Conservation (phyloP, 2,113 vertebrate genomes). For the Psilopsiagon aurifrons region DNA sequence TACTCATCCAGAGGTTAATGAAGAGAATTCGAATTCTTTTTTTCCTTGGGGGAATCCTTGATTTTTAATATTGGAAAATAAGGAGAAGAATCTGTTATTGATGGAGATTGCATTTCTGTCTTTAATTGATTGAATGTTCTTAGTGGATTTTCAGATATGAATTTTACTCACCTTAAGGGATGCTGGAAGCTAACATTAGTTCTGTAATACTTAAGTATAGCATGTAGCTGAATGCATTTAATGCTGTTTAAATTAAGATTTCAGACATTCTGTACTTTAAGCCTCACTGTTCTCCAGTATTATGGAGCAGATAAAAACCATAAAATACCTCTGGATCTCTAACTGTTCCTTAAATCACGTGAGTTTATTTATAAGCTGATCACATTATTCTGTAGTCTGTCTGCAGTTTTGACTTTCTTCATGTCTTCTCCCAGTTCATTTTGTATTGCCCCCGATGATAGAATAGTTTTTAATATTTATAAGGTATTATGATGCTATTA, state of each 20-base stretch:
- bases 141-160: not conserved
- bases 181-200: not conserved
- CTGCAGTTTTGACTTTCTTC: not conserved
- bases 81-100: not conserved
- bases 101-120: not conserved
- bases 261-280: not conserved
- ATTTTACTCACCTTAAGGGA: not conserved
- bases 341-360: not conserved
- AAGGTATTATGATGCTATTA: not conserved
- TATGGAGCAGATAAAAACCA: not conserved
- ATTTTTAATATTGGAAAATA: conserved; percentile 4
- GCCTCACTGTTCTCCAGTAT: not conserved
- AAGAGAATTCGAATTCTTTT: not conserved
- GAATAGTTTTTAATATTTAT: not conserved
- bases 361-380: not conserved
- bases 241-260: not conserved
- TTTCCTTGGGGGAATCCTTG: not conserved
- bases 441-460: not conserved
- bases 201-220: not conserved
- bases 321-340: not conserved
- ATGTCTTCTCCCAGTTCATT: not conserved
- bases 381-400: not conserved
- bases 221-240: not conserved
- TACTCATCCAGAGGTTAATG: not conserved
- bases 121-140: not conserved